phyloP scores from a whole-genome alignment of 2,888 invertebrate genomes.

The Leistus spinibarbis region DNA sequence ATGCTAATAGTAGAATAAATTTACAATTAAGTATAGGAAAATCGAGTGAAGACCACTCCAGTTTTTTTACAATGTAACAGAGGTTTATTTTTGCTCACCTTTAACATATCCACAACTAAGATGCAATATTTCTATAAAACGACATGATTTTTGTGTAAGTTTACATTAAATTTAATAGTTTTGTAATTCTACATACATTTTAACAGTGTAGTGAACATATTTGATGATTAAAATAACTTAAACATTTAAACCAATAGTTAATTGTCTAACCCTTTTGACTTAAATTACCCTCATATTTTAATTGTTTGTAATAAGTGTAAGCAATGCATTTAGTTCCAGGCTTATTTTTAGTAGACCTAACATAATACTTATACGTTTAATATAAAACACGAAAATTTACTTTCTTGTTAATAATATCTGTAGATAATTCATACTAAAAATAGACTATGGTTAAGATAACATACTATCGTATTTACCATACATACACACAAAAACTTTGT shows the following conservation, averaged over 20 bases:
- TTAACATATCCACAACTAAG: no score
- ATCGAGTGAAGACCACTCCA: no score
- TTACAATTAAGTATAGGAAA: no score
- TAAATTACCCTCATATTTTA: background rate
- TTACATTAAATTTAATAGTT: no score
- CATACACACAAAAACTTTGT: background rate
- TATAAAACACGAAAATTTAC: conserved; percentile 4
- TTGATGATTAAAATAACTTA: background rate
- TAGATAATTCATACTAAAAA: conserved; percentile 34
- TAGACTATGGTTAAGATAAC: conserved; percentile 29
- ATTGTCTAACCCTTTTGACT: background rate
- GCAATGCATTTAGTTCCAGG: background rate
- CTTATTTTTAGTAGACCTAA: no score
- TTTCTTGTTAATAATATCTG: conserved; percentile 25
- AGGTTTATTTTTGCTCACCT: no score
- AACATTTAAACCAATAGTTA: background rate
- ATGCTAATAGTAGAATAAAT: no score
- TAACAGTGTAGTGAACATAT: no score
- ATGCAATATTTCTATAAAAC: no score
- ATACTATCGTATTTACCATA: background rate
- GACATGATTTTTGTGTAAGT: no score
- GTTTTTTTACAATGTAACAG: no score
- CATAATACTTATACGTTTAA: background rate
- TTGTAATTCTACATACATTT: no score
- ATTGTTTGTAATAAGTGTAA: background rate